A percentile compares a stretch with the other conserved stretches of the same genome.
phyloP scores from a whole-genome alignment of 2,888 invertebrate species.

The Drosophila barbarae region DNA sequence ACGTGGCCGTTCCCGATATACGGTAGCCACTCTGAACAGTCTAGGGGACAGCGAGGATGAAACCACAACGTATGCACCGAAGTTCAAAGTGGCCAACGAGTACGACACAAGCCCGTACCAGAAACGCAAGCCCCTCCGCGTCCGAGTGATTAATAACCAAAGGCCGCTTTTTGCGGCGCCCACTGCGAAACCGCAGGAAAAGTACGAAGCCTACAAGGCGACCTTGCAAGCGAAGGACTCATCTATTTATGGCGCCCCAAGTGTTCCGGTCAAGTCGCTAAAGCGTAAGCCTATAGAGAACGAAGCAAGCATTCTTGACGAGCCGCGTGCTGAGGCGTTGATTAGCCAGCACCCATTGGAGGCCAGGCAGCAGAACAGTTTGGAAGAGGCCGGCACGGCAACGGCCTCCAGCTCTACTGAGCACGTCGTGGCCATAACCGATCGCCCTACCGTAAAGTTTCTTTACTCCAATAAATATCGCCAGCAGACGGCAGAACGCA shows the following conservation, averaged over 20 bases:
- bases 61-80: conserved; percentile 79
- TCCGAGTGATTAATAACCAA: conserved; percentile 51
- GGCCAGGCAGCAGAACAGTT: conserved; percentile 69
- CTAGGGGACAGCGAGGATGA: conserved; percentile 70
- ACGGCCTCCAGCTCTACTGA: conserved; percentile 57
- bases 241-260: neutral
- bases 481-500: conserved; percentile 72
- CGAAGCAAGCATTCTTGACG: conserved; percentile 48
- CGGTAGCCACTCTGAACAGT: conserved; percentile 70
- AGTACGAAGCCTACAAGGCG: conserved; percentile 66
- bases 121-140: conserved; percentile 65
- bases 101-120: conserved; percentile 27
- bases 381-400: conserved; percentile 57
- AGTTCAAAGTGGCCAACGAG: conserved; percentile 60
- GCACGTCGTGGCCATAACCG: conserved; percentile 66
- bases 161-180: conserved; percentile 31
- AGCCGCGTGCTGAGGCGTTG: conserved; percentile 75
- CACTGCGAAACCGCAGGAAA: conserved; percentile 56
- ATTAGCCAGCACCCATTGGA: conserved; percentile 59
- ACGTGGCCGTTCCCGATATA: conserved; percentile 78
- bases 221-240: conserved; percentile 54
- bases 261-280: conserved; percentile 9
- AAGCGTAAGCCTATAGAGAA: conserved; percentile 62
- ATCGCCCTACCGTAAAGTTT: conserved; percentile 71
- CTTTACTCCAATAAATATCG: conserved; percentile 77